Evolutionary conservation across 2,797 vertebrate species (phyloP).

Genomic region (Perdix hodgsoniae): DNA sequence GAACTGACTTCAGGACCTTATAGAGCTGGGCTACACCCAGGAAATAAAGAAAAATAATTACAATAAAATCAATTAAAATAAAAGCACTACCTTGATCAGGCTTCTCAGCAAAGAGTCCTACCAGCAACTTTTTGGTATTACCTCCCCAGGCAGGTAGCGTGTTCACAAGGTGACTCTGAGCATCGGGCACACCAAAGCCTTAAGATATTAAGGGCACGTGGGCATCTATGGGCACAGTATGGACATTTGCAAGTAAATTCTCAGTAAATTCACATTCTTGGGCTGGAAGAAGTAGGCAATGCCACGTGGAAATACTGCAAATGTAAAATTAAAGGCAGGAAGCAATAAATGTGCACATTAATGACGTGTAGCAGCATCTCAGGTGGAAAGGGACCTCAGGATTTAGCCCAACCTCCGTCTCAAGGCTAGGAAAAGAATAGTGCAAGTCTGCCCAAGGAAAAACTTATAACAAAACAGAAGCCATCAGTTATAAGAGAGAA

Average conservation of each 20-base stretch:
- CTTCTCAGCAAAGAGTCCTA: background rate
- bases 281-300: too few species aligned
- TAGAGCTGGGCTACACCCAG: background rate
- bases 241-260: background rate
- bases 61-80: background rate
- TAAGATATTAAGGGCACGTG: background rate
- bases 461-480: background rate
- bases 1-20: background rate
- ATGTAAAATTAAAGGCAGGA: background rate
- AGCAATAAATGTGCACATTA: background rate
- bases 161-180: background rate
- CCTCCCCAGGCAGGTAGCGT: fast-evolving
- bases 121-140: background rate
- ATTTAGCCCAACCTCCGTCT: background rate
- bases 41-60: background rate
- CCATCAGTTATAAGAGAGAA: background rate
- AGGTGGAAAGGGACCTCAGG: background rate
- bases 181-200: background rate
- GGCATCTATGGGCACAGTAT: background rate
- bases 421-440: background rate
- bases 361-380: background rate
- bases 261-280: too few species aligned
- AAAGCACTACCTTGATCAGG: background rate
- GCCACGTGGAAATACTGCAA: background rate
- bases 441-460: background rate